Evolutionary conservation across 1,140 invertebrate genomes (phyloP).

Genomic region (Procambarus clarkii): DNA sequence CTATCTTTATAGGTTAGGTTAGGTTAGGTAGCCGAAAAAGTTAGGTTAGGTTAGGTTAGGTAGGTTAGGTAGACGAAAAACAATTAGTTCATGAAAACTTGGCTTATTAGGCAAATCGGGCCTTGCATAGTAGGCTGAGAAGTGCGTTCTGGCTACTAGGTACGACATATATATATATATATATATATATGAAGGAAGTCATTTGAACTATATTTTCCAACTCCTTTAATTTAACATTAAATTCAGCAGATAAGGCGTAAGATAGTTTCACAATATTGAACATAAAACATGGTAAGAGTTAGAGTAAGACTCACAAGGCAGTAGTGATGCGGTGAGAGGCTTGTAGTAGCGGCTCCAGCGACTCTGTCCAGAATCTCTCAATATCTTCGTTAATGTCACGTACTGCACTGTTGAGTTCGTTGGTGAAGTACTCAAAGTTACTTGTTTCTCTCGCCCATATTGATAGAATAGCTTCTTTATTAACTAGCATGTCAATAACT

Average conservation of each 20-base stretch:
- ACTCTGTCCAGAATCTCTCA: background rate
- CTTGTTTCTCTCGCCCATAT: slow-evolving; percentile 27
- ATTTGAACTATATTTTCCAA: background rate
- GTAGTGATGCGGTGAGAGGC: background rate
- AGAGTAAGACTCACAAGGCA: background rate
- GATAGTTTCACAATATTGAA: background rate
- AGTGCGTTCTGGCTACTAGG: no score
- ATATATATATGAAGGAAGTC: background rate
- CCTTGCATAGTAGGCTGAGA: no score
- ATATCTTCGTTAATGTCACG: background rate
- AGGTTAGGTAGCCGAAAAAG: no score
- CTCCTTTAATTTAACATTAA: background rate
- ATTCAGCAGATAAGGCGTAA: background rate
- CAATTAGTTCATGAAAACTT: no score
- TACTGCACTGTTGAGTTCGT: slow-evolving; percentile 10
- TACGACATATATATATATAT: background rate
- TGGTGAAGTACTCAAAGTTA: slow-evolving; percentile 29
- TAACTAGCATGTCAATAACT: background rate
- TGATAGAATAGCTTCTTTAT: slow-evolving; percentile 6
- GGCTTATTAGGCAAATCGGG: no score
- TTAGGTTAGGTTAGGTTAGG: no score
- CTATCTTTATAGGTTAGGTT: no score
- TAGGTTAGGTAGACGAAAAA: no score
- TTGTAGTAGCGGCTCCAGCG: background rate
- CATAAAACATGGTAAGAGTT: background rate